phyloP scores from a whole-genome alignment of 2,113 vertebrate species.

The Brachionichthys hirsutus region DNA sequence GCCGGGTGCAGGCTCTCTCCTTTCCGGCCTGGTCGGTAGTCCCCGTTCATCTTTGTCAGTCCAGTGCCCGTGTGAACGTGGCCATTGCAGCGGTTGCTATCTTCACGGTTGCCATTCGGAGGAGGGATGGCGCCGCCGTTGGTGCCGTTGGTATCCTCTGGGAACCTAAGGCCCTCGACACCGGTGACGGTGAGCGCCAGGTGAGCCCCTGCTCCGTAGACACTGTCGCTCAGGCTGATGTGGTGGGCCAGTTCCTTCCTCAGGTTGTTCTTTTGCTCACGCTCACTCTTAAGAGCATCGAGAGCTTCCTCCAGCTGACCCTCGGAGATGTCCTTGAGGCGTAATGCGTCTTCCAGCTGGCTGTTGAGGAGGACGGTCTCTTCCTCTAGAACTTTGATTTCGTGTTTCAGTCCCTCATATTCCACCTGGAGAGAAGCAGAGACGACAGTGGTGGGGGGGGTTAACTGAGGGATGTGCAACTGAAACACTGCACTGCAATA shows the following conservation, averaged over 20 bases:
- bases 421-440: conserved; percentile 83
- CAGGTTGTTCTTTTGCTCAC: conserved; percentile 94
- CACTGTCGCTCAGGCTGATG: conserved; percentile 87
- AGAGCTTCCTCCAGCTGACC: conserved; percentile 94
- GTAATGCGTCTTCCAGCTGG: conserved; percentile 94
- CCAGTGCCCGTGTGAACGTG: conserved; percentile 78
- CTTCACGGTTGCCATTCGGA: conserved; percentile 84
- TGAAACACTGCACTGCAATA: not conserved
- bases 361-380: conserved; percentile 95
- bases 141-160: conserved; percentile 81
- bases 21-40: conserved; percentile 84
- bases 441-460: not conserved
- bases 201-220: conserved; percentile 88
- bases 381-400: conserved; percentile 96
- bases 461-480: too few species aligned
- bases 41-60: conserved; percentile 83
- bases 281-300: conserved; percentile 91
- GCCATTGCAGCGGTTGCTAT: conserved; percentile 81
- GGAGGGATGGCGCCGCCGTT: conserved; percentile 62
- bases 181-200: conserved; percentile 88
- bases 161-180: conserved; percentile 90
- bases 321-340: conserved; percentile 93
- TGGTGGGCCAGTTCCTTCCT: conserved; percentile 95
- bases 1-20: conserved; percentile 87
- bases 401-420: conserved; percentile 97